phyloP scores from a whole-genome alignment of 92 coral and sea anemone species.

The Porites lobata region DNA sequence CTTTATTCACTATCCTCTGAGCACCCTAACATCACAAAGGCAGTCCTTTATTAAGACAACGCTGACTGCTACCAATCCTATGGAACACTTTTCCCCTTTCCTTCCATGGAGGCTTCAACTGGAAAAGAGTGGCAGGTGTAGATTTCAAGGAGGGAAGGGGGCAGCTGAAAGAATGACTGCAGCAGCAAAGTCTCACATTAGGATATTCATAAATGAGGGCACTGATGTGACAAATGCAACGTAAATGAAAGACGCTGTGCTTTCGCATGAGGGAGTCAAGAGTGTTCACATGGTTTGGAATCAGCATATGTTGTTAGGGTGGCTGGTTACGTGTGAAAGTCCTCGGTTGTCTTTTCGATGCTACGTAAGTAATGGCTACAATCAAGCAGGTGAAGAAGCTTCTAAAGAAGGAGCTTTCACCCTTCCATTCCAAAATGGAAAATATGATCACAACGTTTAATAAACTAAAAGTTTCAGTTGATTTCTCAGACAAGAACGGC shows the following conservation, averaged over 20 bases:
- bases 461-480: too few species aligned
- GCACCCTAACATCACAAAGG: too few species aligned
- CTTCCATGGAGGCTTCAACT: constrained; percentile 24
- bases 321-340: too few species aligned
- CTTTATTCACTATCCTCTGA: too few species aligned
- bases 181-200: constrained; percentile 48
- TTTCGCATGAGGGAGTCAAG: constrained; percentile 46
- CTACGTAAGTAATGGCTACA: too few species aligned
- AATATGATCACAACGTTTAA: too few species aligned
- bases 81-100: constrained; percentile 45
- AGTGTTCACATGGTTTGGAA: constrained; percentile 29
- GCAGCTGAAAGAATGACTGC: constrained; percentile 56
- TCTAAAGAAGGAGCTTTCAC: too few species aligned
- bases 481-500: too few species aligned
- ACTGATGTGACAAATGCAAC: constrained; percentile 47
- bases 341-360: too few species aligned
- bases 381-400: too few species aligned
- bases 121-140: constrained; percentile 29
- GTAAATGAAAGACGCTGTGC: constrained; percentile 45
- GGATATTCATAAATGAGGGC: constrained; percentile 55
- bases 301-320: too few species aligned
- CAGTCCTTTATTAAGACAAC: constrained; percentile 50
- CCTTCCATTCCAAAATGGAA: too few species aligned
- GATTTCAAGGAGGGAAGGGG: constrained; percentile 66
- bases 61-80: constrained; percentile 55